Base-by-base conservation (phyloP, 2,797 vertebrate species). In the Falco biarmicus region DNA sequence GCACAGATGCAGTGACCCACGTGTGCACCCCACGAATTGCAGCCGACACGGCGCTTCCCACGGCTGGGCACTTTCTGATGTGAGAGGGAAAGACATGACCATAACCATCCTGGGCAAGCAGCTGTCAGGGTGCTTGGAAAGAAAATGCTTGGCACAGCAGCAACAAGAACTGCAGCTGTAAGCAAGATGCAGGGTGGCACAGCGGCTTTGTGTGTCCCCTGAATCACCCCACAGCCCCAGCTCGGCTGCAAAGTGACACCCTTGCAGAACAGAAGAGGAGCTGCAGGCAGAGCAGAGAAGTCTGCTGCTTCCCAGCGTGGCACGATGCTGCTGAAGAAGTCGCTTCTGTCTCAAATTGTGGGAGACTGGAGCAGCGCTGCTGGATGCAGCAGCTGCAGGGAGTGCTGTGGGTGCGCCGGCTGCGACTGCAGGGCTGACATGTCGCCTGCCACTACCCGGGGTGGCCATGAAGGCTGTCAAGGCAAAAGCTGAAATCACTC, bases 21-120 rank as follows among this genome's bases (percentile, higher is more conserved):
- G 0, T 1, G 28, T 1, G 24, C 43, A 5, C 5, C 22, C 53
- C 7, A 0, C 0, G 21, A 29, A 8, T 11, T 2, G 4, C 19
- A 8, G 60, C 45, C 5, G 5, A 3, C 34, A 2, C 28, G 10
- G 34, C 1, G 17, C 51, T 32, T 59, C 48, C 28, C 48, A 1
- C 1, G 3, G 63, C 84, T 24, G 75, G 34, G 34, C 69, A 2
- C 56, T 31, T 61, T 21, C 56, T 11, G 61, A 4, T 2, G 31
- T 0, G 25, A 37, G 25, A 3, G 90, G 34, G 22, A 39, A 12
- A 37, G 79, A 7, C 51, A 32, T 0, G 11, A 6, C 76, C 39
- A 4, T 15, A 4, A 3, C 29, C 34, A 5, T 13, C 43, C 2
- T 0, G 3, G 32, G 37, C 13, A 26, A 56, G 84, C 89, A 68